phyloP scores from a whole-genome alignment of 2,797 vertebrate species.

The Dryobates pubescens region DNA sequence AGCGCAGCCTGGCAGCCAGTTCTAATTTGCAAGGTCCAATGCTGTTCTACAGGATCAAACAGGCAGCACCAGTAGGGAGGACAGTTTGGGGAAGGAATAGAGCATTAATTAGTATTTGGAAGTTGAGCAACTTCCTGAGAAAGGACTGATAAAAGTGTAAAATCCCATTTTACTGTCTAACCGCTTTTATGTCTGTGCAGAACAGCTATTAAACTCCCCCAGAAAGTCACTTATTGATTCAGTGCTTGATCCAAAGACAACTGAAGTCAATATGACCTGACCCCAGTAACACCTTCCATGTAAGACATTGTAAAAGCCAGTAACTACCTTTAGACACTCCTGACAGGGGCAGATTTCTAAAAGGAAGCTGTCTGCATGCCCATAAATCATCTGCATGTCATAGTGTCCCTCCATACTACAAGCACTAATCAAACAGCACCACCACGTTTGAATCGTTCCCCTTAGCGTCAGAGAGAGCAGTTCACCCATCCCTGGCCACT shows the following conservation, averaged over 20 bases:
- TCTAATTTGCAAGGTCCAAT: background rate
- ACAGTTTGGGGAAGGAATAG: background rate
- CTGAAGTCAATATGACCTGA: background rate
- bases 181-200: background rate
- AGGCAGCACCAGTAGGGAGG: background rate
- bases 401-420: background rate
- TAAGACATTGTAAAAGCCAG: background rate
- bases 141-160: background rate
- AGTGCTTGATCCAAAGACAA: constrained; percentile 1
- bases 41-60: constrained; percentile 7
- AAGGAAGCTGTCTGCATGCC: background rate
- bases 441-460: fast-evolving
- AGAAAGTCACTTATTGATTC: constrained; percentile 25
- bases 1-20: background rate
- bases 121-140: background rate
- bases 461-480: background rate
- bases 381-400: background rate
- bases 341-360: background rate
- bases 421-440: background rate
- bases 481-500: background rate
- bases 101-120: constrained; percentile 27
- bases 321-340: background rate
- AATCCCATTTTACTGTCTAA: background rate
- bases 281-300: background rate
- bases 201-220: background rate